Evolutionary conservation across 2,888 invertebrate genomes (phyloP).

Genomic region (Synergus laeviventris): DNA sequence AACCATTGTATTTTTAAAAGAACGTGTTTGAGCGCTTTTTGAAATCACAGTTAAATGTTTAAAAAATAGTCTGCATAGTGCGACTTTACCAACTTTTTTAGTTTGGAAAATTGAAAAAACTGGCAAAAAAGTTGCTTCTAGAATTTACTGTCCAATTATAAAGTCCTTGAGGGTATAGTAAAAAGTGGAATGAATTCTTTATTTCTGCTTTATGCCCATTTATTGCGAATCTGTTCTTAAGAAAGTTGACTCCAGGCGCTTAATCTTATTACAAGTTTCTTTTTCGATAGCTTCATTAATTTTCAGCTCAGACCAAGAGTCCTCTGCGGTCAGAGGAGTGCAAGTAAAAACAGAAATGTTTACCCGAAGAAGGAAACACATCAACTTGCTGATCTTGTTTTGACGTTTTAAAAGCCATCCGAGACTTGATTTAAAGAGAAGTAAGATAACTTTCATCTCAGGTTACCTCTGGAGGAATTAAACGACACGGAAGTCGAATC

Average conservation of each 20-base stretch:
- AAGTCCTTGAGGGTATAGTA: neutral
- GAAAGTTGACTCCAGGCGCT: constrained; percentile 5
- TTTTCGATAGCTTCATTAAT: constrained; percentile 24
- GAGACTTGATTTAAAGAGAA: neutral
- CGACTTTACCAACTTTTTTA: too few species aligned
- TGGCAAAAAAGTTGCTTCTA: too few species aligned
- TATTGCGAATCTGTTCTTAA: neutral
- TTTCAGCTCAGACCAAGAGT: constrained; percentile 19
- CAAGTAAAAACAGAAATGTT: neutral
- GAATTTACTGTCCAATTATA: too few species aligned
- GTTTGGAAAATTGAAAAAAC: too few species aligned
- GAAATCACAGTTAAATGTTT: too few species aligned
- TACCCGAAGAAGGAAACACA: neutral
- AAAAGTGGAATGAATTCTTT: neutral
- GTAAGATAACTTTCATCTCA: neutral
- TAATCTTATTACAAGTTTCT: neutral
- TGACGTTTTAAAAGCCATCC: neutral
- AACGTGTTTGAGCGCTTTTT: neutral
- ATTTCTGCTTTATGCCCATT: neutral
- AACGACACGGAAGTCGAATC: neutral
- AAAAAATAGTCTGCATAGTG: too few species aligned
- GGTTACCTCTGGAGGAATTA: neutral
- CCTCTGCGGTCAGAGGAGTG: neutral
- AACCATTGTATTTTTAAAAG: neutral
- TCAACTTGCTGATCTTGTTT: neutral